Conservation (phyloP, 2,797 vertebrate species). For the Picus viridis region DNA sequence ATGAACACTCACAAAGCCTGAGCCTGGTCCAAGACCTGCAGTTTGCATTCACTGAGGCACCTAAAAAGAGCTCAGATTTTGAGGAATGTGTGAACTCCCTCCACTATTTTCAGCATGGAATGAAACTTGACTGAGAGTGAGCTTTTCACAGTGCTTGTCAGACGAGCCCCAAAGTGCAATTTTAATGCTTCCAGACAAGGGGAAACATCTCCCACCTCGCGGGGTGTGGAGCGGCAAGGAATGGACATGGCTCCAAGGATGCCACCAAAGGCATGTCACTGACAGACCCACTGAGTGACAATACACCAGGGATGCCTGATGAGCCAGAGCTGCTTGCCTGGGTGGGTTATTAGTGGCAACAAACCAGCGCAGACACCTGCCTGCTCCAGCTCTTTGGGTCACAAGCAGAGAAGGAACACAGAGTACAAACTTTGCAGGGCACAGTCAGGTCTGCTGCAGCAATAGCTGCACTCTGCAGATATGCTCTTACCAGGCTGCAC, state of each 20-base stretch:
- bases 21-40: neutral
- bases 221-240: constrained; percentile 37
- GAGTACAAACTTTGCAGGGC: neutral
- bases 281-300: neutral
- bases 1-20: constrained; percentile 7
- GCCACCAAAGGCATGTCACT: neutral
- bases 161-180: constrained; percentile 28
- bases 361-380: neutral
- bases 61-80: constrained; percentile 39
- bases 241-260: constrained; percentile 13
- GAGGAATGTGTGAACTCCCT: constrained; percentile 32
- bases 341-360: neutral
- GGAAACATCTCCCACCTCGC: constrained; percentile 21
- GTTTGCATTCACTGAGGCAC: constrained; percentile 4
- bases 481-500: neutral
- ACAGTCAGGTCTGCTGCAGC: neutral
- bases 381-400: neutral
- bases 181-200: constrained; percentile 42
- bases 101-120: constrained; percentile 4
- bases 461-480: neutral
- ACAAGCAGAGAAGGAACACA: neutral
- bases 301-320: neutral
- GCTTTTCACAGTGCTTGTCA: constrained; percentile 36
- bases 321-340: neutral
- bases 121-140: constrained; percentile 51